These are phyloP conservation scores for Plecotus auritus DNA, from an alignment of 2,113 vertebrate genomes.

Conservation along the genomic window DNA sequence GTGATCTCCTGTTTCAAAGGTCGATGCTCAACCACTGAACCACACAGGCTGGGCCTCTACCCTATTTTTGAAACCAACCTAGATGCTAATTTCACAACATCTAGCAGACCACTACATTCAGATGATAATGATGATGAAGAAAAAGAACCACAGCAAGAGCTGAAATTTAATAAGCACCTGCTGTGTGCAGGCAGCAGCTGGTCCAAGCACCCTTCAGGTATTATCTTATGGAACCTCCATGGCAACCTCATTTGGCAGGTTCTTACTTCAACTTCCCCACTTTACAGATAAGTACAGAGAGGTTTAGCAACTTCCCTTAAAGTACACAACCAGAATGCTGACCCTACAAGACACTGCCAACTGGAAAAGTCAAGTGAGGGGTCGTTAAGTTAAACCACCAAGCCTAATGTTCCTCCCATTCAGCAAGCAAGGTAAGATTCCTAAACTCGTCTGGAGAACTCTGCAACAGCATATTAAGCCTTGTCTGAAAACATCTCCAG, in stretches of 20 bases:
- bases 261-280: neutral
- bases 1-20: no score
- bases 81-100: neutral
- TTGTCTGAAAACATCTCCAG: neutral
- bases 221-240: neutral
- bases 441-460: neutral
- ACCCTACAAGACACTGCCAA: neutral
- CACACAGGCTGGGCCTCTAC: neutral
- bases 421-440: neutral
- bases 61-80: neutral
- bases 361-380: neutral
- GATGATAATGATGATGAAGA: neutral
- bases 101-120: neutral
- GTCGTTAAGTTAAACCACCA: neutral
- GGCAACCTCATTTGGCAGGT: neutral
- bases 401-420: neutral
- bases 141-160: neutral
- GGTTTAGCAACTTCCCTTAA: neutral
- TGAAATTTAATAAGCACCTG: neutral
- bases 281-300: neutral
- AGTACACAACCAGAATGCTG: neutral
- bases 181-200: neutral
- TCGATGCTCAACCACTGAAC: neutral
- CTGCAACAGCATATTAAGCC: neutral
- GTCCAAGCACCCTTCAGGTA: neutral